Conservation (phyloP, 2,888 invertebrate genomes). For the Callimorpha dominula region DNA sequence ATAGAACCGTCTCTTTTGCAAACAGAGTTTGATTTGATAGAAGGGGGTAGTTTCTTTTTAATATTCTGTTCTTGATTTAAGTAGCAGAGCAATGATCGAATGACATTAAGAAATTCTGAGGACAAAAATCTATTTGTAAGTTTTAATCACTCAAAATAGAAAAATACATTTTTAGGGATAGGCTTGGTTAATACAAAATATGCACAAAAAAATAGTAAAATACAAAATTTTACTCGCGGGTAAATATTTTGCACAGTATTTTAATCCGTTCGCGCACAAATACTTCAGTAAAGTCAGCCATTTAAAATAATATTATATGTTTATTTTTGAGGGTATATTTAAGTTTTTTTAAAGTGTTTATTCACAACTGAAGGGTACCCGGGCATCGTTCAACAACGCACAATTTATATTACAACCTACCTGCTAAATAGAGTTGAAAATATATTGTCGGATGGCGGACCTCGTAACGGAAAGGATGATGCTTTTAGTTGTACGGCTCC, state of each 20-base stretch:
- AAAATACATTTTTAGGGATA: too few species aligned
- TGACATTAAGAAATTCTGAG: too few species aligned
- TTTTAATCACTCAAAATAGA: too few species aligned
- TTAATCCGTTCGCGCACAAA: constrained; percentile 28
- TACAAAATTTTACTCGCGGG: too few species aligned
- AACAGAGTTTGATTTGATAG: background rate
- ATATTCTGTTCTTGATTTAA: background rate
- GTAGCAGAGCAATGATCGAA: too few species aligned
- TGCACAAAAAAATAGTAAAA: too few species aligned
- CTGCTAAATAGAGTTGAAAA: constrained; percentile 34
- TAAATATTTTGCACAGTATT: background rate
- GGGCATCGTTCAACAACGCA: constrained; percentile 29
- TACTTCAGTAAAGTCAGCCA: constrained; percentile 23
- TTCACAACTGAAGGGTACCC: constrained; percentile 35
- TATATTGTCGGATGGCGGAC: constrained; percentile 34
- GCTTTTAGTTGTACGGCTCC: constrained; percentile 24
- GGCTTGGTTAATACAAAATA: too few species aligned
- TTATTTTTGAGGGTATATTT: constrained; percentile 3
- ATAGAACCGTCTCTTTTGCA: background rate
- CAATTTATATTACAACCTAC: constrained; percentile 36
- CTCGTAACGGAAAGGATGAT: constrained; percentile 28
- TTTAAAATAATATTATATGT: constrained; percentile 23
- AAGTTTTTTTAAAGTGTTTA: constrained; percentile 10
- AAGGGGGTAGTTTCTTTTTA: background rate
- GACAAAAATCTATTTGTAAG: too few species aligned